phyloP scores from a whole-genome alignment of 2,888 invertebrate genomes.

The Cremastobaeus sp. region DNA sequence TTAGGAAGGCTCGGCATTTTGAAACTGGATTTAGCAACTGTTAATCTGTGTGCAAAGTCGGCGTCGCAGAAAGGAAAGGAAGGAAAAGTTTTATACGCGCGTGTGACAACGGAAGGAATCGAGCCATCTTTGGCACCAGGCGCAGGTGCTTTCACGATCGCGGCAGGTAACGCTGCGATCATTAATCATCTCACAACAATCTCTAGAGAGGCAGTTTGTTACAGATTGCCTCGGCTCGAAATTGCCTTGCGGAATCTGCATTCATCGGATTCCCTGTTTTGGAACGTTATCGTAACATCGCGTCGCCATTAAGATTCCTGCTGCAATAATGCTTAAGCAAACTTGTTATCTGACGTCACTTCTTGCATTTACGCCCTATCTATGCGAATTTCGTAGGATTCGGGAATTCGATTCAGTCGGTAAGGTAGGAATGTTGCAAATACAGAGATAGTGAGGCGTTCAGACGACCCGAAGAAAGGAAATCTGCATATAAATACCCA shows the following conservation, averaged over 20 bases:
- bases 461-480: conserved; percentile 2
- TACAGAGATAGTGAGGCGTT: conserved; percentile 18
- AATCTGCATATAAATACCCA: not conserved
- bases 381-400: not conserved
- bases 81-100: conserved; percentile 5
- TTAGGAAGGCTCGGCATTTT: not conserved
- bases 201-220: conserved; percentile 52
- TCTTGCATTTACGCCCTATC: conserved; percentile 4
- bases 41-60: conserved; percentile 27
- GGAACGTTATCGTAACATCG: conserved; percentile 56
- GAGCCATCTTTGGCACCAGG: conserved; percentile 58
- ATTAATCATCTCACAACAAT: conserved; percentile 59
- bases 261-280: conserved; percentile 55
- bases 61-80: conserved; percentile 5
- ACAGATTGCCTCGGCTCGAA: conserved; percentile 44
- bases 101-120: conserved; percentile 47
- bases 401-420: conserved; percentile 1
- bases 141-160: conserved; percentile 55
- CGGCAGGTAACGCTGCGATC: conserved; percentile 38
- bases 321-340: conserved; percentile 23
- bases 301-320: conserved; percentile 45
- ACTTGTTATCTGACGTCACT: conserved; percentile 20
- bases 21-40: conserved; percentile 4
- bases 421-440: conserved; percentile 37
- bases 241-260: conserved; percentile 52